Evolutionary conservation across 2,888 invertebrate genomes (phyloP).

Genomic region (Chymomyza procnemis): DNA sequence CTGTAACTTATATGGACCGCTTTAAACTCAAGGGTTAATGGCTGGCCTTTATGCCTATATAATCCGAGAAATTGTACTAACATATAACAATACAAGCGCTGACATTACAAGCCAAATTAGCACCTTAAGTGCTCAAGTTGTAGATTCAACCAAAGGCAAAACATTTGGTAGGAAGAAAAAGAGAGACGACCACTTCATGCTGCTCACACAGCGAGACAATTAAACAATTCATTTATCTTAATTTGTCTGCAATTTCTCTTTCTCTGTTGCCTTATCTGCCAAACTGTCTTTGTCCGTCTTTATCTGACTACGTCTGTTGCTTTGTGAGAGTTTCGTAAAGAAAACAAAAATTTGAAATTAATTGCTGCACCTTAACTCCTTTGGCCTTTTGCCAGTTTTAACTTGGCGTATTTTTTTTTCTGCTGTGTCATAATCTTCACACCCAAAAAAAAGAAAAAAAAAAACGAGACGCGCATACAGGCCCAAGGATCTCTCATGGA

Average conservation of each 20-base stretch:
- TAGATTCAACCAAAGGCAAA: background rate
- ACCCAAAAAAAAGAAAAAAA: no score
- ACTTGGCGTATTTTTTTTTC: constrained; percentile 49
- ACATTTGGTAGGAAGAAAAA: constrained; percentile 32
- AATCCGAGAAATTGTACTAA: background rate
- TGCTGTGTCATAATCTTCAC: constrained; percentile 74
- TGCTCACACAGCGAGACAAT: constrained; percentile 44
- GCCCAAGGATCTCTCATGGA: constrained; percentile 51
- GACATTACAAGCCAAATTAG: constrained; percentile 57
- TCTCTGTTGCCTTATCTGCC: background rate
- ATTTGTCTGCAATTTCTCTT: constrained; percentile 65
- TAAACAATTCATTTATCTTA: constrained; percentile 75
- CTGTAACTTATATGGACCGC: background rate
- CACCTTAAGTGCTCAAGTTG: constrained; percentile 22
- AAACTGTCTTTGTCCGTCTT: constrained; percentile 7
- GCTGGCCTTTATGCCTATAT: background rate
- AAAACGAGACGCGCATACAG: constrained; percentile 7
- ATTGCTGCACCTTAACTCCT: constrained; percentile 58
- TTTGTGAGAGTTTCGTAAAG: constrained; percentile 36
- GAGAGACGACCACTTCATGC: constrained; percentile 20
- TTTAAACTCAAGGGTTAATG: background rate
- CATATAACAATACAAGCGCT: constrained; percentile 11
- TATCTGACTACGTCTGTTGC: constrained; percentile 33
- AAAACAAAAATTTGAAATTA: constrained; percentile 67
- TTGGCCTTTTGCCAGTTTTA: constrained; percentile 23